Evolutionary conservation across 2,888 invertebrate species (phyloP).

Genomic region (Machimus atricapillus): DNA sequence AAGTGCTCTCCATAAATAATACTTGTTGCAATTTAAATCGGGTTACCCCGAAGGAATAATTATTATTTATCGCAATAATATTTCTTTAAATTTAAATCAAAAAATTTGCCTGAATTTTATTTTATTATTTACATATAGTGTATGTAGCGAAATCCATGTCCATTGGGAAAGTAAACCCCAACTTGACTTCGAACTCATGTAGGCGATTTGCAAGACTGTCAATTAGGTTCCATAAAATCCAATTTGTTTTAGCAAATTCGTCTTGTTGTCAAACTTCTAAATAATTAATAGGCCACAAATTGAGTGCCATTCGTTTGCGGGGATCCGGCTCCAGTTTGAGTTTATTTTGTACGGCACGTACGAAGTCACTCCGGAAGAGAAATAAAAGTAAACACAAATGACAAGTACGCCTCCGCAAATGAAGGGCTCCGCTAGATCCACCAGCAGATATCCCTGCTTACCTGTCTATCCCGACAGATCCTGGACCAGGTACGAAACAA

Average conservation of each 20-base stretch:
- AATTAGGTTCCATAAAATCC: slow-evolving; percentile 8
- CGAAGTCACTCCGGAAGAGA: slow-evolving; percentile 22
- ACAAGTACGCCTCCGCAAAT: slow-evolving; percentile 9
- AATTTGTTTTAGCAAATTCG: slow-evolving; percentile 38
- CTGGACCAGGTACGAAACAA: neutral
- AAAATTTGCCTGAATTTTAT: neutral
- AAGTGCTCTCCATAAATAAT: neutral
- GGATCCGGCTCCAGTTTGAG: slow-evolving; percentile 2
- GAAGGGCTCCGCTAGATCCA: neutral
- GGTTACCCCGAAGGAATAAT: neutral
- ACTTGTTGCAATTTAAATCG: neutral
- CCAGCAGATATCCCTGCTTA: neutral
- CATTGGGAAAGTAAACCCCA: neutral
- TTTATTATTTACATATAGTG: neutral
- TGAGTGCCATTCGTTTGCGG: slow-evolving; percentile 42
- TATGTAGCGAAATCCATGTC: neutral
- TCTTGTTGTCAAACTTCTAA: slow-evolving; percentile 43
- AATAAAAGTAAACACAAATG: slow-evolving; percentile 45
- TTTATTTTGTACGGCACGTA: slow-evolving; percentile 12
- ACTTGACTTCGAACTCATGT: neutral
- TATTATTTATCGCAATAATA: neutral
- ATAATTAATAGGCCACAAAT: slow-evolving; percentile 46
- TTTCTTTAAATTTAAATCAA: neutral
- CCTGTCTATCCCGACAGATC: neutral
- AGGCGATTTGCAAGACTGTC: neutral